These are phyloP conservation scores for Esox lucius DNA, from an alignment of 2,797 vertebrate genomes.

Conservation along the genomic window DNA sequence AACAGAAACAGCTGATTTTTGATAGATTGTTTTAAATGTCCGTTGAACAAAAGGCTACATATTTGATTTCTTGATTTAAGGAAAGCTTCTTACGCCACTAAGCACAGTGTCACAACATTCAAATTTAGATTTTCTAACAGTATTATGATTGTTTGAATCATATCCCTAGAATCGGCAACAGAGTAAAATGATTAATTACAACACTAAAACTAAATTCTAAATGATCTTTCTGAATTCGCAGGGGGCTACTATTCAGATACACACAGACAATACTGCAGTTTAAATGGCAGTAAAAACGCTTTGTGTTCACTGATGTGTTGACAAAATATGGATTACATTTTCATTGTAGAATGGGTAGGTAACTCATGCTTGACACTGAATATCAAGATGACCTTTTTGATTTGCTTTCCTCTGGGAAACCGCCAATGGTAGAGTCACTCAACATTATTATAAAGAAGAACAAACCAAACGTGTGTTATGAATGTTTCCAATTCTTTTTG, in stretches of 20 bases:
- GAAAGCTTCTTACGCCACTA: neutral
- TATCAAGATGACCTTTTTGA: neutral
- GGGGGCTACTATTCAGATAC: neutral
- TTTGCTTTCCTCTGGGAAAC: slow-evolving; percentile 12
- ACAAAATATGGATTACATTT: neutral
- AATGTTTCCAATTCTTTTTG: neutral
- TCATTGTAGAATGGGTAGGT: neutral
- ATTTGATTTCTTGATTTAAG: neutral
- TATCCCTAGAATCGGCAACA: neutral
- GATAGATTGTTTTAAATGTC: neutral
- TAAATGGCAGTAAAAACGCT: neutral
- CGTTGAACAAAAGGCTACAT: neutral
- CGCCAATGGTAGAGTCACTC: neutral
- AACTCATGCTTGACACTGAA: slow-evolving; percentile 6
- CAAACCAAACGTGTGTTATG: neutral
- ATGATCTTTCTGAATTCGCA: neutral
- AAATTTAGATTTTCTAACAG: neutral
- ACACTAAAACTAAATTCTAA: neutral
- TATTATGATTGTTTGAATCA: neutral
- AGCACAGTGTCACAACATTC: neutral
- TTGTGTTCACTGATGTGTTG: neutral
- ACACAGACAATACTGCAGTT: neutral
- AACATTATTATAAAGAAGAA: slow-evolving; percentile 5
- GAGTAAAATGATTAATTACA: neutral
- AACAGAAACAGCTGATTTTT: neutral